Evolutionary conservation across 2,888 invertebrate genomes (phyloP).

Genomic region (Gymnosoma rotundatum): DNA sequence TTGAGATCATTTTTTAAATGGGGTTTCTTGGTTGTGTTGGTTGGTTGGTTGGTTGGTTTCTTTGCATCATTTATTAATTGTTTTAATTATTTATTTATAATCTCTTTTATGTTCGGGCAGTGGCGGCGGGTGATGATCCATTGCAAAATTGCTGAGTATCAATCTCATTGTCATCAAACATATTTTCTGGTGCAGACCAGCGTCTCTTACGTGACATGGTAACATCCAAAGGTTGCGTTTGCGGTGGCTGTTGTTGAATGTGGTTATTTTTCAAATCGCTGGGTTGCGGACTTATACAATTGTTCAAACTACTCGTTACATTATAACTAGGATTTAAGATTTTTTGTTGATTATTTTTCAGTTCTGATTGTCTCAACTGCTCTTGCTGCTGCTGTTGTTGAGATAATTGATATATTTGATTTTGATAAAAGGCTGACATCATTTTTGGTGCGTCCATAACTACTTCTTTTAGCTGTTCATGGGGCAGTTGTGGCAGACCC

Average conservation of each 20-base stretch:
- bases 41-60: too few relatives aligned
- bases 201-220: conserved; percentile 79
- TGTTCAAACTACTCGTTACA: conserved; percentile 36
- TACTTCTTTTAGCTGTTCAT: conserved; percentile 65
- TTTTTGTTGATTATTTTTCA: conserved; percentile 52
- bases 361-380: conserved; percentile 51
- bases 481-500: conserved; percentile 68
- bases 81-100: conserved; percentile 5
- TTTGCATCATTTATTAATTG: not conserved
- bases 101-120: conserved; percentile 62
- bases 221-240: conserved; percentile 72
- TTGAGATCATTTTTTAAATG: conserved; percentile 66
- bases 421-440: conserved; percentile 62
- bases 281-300: conserved; percentile 51
- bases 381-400: conserved; percentile 50
- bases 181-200: conserved; percentile 84
- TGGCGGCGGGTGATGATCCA: conserved; percentile 51
- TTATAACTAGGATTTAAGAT: conserved; percentile 26
- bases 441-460: conserved; percentile 62
- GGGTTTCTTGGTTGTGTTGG: conserved; percentile 24
- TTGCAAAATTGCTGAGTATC: conserved; percentile 64
- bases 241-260: conserved; percentile 58
- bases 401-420: conserved; percentile 59
- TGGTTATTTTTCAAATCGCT: conserved; percentile 52
- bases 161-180: conserved; percentile 76